Evolutionary conservation across 2,797 vertebrate genomes (phyloP), one percentile per base, ranked within the genome.

Genomic region (Pangasius mekongensis): DNA sequence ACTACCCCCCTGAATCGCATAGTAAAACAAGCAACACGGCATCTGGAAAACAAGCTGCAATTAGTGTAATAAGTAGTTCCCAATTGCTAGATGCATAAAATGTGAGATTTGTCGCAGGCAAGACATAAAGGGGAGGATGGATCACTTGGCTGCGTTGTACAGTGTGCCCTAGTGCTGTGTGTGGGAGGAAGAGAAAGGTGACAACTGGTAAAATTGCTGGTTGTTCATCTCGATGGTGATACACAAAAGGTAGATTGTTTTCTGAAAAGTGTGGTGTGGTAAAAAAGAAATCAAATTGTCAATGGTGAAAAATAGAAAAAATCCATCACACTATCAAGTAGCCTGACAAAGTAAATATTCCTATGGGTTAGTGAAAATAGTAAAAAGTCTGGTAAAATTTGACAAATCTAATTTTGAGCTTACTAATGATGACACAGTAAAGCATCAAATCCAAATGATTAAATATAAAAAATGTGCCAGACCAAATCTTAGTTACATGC

Each of bases 11-110:
- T 56, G 76, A 89, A 91, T 77, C 87, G 88, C 86, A 76, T 60
- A 39, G 84, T 60, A 78, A 85, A 91, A 91, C 87, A 89, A 90
- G 90, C 86, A 85, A 84, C 80, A 86, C 74, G 4, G 89, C 87
- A 91, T 91, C 89, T 91, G 87, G 86, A 88, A 91, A 91, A 91
- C 89, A 92, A 90, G 90, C 88, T 87, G 90, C 91, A 92, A 93
- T 93, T 93, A 92, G 89, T 69, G 54, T 91, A 93, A 93, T 93
- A 91, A 92, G 89, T 85, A 73, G 62, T 80, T 91, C 85, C 90
- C 88, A 91, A 92, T 91, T 89, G 86, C 89, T 87, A 60, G 84
- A 58, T 84, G 88, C 83, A 87, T 91, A 88, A 88, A 91, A 92
- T 89, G 88, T 56, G 85, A 89, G 78, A 91, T 90, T 90, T 86